Evolutionary conservation across 2,113 vertebrate species (phyloP).

Genomic region (Emydocephalus ijimae): DNA sequence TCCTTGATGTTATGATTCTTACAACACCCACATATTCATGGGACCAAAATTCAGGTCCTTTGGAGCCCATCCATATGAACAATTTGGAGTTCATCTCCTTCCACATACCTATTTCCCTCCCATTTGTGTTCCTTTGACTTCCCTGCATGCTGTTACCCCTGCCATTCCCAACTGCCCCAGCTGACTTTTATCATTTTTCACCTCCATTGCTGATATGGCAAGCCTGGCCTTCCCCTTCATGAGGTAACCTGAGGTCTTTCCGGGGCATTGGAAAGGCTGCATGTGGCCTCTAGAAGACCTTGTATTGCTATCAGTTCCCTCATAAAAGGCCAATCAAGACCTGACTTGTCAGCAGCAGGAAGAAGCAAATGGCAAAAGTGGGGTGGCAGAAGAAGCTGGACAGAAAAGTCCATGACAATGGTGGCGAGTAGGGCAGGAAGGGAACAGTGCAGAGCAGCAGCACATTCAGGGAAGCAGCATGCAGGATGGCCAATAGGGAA

Average conservation of each 20-base stretch:
- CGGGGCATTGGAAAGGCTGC: background rate
- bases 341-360: background rate
- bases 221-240: background rate
- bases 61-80: background rate
- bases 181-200: background rate
- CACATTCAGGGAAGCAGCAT: background rate
- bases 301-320: background rate
- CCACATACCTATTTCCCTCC: background rate
- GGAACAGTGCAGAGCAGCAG: background rate
- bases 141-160: background rate
- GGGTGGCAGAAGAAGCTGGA: background rate
- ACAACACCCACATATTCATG: background rate
- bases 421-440: background rate
- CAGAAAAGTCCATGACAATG: background rate
- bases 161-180: background rate
- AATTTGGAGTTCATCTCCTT: background rate
- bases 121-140: background rate
- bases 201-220: background rate
- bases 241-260: background rate
- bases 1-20: background rate
- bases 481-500: background rate
- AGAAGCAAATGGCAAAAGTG: background rate
- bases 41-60: background rate
- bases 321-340: background rate
- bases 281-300: rapidly evolving